These are phyloP conservation scores for Tetranychus piercei DNA, from an alignment of 2,888 invertebrate genomes.

Conservation along the genomic window DNA sequence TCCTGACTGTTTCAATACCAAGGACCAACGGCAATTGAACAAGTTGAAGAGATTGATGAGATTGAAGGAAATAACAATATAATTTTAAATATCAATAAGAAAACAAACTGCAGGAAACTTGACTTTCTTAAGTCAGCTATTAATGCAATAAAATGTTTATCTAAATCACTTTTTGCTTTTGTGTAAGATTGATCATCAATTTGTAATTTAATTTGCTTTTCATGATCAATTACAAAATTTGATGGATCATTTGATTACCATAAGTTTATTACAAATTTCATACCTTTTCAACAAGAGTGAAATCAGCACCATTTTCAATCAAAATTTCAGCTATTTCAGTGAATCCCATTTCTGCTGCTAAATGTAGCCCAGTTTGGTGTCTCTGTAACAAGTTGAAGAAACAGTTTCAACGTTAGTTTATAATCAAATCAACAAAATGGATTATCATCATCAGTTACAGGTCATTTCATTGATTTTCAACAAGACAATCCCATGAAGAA, in stretches of 20 bases:
- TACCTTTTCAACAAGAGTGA: constrained; percentile 44
- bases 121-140: background rate
- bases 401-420: background rate
- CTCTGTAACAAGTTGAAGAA: constrained; percentile 18
- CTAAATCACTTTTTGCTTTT: background rate
- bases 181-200: background rate
- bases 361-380: constrained; percentile 53
- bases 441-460: constrained; percentile 1
- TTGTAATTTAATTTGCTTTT: background rate
- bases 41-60: too few relatives aligned
- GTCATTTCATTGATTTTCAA: background rate
- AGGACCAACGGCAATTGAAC: background rate
- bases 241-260: background rate
- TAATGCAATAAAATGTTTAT: background rate
- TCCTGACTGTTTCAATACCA: constrained; percentile 34
- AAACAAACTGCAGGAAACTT: background rate
- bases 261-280: background rate
- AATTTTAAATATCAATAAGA: background rate
- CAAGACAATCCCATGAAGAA: background rate
- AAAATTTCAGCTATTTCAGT: constrained; percentile 45
- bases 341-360: constrained; percentile 53
- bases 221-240: background rate
- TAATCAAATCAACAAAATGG: background rate
- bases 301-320: constrained; percentile 46
- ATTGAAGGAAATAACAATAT: too few relatives aligned